Percentiles rank a stretch among this genome's conserved stretches.
Conservation (phyloP, 2,113 vertebrate genomes). For the Dromiciops gliroides region DNA sequence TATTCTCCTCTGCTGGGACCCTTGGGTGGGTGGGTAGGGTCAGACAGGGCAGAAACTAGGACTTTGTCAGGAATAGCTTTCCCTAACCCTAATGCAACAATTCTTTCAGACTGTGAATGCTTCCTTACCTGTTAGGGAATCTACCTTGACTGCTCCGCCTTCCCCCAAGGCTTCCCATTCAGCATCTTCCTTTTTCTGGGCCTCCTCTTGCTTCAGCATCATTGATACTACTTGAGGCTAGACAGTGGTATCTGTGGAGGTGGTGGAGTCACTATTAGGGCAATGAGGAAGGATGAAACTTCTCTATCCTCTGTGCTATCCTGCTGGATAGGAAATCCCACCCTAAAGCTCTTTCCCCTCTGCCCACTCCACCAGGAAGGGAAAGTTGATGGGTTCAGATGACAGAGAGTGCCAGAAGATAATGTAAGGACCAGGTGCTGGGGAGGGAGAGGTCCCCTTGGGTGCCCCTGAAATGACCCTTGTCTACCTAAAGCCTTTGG, state of each 20-base stretch:
- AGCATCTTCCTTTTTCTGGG: constrained; percentile 19
- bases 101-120: background rate
- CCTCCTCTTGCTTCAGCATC: constrained; percentile 38
- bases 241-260: background rate
- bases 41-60: constrained; percentile 22
- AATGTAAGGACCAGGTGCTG: constrained; percentile 1
- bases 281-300: background rate
- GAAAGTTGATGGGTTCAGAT: background rate
- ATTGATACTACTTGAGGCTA: constrained; percentile 6
- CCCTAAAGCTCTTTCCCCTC: background rate
- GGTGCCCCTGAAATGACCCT: background rate
- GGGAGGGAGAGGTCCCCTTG: constrained; percentile 46
- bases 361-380: background rate
- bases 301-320: background rate
- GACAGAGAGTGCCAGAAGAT: background rate
- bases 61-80: background rate
- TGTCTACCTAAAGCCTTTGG: constrained; percentile 53
- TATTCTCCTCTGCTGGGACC: constrained; percentile 43
- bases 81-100: background rate
- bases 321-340: background rate
- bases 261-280: background rate
- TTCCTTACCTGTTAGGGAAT: background rate
- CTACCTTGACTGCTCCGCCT: background rate
- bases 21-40: background rate
- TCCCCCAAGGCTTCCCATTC: constrained; percentile 16